Conservation (phyloP, 2,888 invertebrate species). For the Cantharis flavilabris region DNA sequence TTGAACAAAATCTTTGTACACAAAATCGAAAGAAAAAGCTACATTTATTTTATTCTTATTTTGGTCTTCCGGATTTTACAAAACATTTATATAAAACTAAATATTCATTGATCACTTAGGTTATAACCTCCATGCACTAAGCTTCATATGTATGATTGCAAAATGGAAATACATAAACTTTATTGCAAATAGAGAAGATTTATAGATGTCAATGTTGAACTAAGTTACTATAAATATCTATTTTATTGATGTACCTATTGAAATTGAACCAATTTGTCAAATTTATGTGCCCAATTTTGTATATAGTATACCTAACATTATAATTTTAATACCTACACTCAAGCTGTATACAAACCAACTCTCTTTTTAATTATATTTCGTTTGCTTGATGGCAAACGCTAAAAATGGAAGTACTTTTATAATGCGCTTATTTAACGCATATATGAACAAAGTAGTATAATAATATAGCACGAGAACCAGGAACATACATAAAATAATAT, state of each 20-base stretch:
- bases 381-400: background rate
- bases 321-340: background rate
- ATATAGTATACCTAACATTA: background rate
- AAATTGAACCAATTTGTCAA: background rate
- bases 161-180: constrained; percentile 5
- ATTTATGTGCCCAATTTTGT: background rate
- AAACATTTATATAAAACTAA: background rate
- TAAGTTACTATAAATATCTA: constrained; percentile 19
- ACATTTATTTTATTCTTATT: background rate
- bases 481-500: constrained; percentile 24
- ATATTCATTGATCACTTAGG: background rate
- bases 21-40: background rate
- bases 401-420: constrained; percentile 7
- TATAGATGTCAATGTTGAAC: constrained; percentile 21
- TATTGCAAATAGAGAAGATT: constrained; percentile 22
- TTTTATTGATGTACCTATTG: constrained; percentile 19
- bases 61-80: background rate
- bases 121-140: background rate
- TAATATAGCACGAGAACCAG: constrained; percentile 8
- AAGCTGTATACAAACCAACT: background rate
- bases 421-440: constrained; percentile 19
- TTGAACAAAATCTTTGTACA: background rate
- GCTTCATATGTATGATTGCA: background rate
- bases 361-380: background rate
- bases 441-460: constrained; percentile 12